These are phyloP conservation scores for Biston betularia DNA, from an alignment of 2,888 invertebrate genomes.

Conservation along the genomic window DNA sequence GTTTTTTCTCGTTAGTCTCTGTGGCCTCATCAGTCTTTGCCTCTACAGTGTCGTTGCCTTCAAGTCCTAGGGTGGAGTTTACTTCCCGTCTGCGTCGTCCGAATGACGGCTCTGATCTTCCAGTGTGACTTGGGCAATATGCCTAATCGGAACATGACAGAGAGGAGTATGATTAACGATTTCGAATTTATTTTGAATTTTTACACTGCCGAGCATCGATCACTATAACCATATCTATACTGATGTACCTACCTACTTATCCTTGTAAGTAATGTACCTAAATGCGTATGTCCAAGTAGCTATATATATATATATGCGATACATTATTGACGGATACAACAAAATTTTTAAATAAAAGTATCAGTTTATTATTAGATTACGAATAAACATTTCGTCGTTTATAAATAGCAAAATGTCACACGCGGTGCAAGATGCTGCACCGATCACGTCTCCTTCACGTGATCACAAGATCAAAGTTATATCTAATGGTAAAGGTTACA, in stretches of 20 bases:
- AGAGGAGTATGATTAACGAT: neutral
- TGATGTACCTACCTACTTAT: too few species aligned
- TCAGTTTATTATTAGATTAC: slow-evolving; percentile 9
- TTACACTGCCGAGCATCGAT: too few species aligned
- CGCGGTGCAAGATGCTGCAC: slow-evolving; percentile 18
- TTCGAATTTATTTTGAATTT: neutral
- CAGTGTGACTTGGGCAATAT: slow-evolving; percentile 92
- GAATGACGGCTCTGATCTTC: slow-evolving; percentile 94
- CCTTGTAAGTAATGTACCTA: too few species aligned
- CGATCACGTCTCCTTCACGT: slow-evolving; percentile 45
- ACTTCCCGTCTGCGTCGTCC: slow-evolving; percentile 89
- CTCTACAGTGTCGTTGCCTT: slow-evolving; percentile 70
- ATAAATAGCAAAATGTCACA: slow-evolving; percentile 22
- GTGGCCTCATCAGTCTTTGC: slow-evolving; percentile 54
- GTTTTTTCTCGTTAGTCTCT: slow-evolving; percentile 46
- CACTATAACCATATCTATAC: too few species aligned
- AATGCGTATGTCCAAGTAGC: too few species aligned
- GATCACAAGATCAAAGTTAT: slow-evolving; percentile 37
- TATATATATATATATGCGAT: neutral
- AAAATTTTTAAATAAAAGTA: neutral
- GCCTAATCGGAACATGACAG: slow-evolving; percentile 79
- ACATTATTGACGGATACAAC: neutral
- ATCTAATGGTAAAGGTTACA: slow-evolving; percentile 32
- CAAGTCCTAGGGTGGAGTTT: slow-evolving; percentile 66
- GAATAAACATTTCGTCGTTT: neutral